Base-by-base conservation (phyloP, 2,113 vertebrate genomes). In the Pterophyllum scalare region DNA sequence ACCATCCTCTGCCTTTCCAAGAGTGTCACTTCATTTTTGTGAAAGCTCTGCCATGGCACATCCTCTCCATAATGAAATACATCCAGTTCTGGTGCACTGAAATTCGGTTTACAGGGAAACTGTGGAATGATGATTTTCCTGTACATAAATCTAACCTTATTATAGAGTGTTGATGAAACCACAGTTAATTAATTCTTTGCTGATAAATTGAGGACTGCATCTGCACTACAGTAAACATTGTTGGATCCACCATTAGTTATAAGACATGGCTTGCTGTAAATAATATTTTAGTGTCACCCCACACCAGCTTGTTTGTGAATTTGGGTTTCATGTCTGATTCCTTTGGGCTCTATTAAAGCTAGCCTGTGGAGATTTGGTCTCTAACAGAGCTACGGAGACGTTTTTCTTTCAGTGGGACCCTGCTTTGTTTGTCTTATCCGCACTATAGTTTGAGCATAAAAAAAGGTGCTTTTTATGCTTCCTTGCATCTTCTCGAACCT, bases 21-120 rank as follows among this genome's bases (percentile, higher is more conserved):
- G 62, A 87, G 81, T 80, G 57, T 89, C 80, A 65, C 74, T 92
- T 92, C 74, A 80, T 87, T 91, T 90, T 75, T 83, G 61, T 52
- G 60, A 82, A 83, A 75, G 26, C 78, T 60, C 58, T 76, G 59
- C 65, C 70, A 76, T 54, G 56, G 28, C 65, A 59, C 72, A 84
- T 84, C 83, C 79, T 79, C 59, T 52, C 74, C 57, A 49, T 72
- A 83, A 83, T 88, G 65, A 92, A 84, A 92, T 87, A 82, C 54
- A 80, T 33, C 82, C 75, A 58, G 58, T 80, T 64, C 54, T 54
- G 77, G 61, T 56, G 19, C 2, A 6, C 28, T 60, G 33, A 87
- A 84, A 89, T 82, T 40, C 78, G 61, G 31, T 90, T 88, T 80
- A 57, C 59, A 82, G 65, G 70, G 80, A 82, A 64, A 49, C 19